A percentile compares a stretch with the other conserved stretches of the same genome.
phyloP scores from a whole-genome alignment of 2,797 vertebrate species.

The Salarias fasciatus region DNA sequence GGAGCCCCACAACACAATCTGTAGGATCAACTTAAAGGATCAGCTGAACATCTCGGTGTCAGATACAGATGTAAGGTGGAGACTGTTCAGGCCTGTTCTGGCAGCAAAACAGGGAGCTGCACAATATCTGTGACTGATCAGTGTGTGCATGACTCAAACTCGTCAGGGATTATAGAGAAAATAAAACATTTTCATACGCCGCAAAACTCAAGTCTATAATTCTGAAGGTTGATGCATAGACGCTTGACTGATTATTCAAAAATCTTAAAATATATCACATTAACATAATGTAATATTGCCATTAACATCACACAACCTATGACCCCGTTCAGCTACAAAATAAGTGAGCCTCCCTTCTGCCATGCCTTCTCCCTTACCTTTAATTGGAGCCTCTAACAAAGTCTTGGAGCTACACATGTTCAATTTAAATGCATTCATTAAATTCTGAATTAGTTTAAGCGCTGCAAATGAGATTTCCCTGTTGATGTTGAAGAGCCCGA shows the following conservation, averaged over 20 bases:
- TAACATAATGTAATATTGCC: neutral
- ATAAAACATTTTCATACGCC: too few relatives aligned
- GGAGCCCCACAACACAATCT: too few relatives aligned
- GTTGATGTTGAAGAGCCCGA: neutral
- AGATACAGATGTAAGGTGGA: too few relatives aligned
- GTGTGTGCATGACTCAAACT: too few relatives aligned
- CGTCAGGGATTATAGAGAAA: too few relatives aligned
- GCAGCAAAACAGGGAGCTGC: too few relatives aligned
- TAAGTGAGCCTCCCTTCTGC: neutral
- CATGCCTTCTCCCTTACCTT: neutral
- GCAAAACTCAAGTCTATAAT: too few relatives aligned
- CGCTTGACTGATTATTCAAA: neutral
- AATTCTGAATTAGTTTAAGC: constrained; percentile 15
- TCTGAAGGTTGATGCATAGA: too few relatives aligned
- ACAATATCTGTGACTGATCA: too few relatives aligned
- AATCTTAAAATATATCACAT: neutral
- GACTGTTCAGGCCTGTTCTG: too few relatives aligned
- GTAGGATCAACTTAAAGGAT: too few relatives aligned
- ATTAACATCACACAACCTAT: neutral
- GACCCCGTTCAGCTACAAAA: neutral
- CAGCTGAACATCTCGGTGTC: too few relatives aligned
- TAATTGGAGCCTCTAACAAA: constrained; percentile 12
- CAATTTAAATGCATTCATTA: constrained; percentile 18
- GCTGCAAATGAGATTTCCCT: constrained; percentile 8
- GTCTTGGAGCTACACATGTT: neutral